Evolutionary conservation across 2,797 vertebrate genomes (phyloP).

Genomic region (Alca torda): DNA sequence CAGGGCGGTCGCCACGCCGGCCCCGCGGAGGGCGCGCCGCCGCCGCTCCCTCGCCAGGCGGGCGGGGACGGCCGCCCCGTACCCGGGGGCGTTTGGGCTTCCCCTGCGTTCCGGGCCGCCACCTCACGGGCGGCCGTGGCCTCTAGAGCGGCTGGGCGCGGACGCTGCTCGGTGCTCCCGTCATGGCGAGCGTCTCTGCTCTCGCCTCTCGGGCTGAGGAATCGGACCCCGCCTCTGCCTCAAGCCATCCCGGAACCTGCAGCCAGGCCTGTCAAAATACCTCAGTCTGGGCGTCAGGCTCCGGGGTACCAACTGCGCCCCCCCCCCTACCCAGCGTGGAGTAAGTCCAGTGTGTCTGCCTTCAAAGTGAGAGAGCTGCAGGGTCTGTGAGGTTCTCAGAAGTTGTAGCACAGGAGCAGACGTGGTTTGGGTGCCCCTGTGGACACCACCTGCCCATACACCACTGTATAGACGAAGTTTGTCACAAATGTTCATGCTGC

Average conservation of each 20-base stretch:
- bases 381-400: accelerated
- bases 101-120: background rate
- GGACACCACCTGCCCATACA: background rate
- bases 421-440: accelerated
- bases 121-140: background rate
- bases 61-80: background rate
- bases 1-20: background rate
- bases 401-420: background rate
- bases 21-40: background rate
- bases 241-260: background rate
- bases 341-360: background rate
- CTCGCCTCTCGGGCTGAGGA: background rate
- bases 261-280: background rate
- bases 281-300: background rate
- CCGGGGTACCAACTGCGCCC: no score
- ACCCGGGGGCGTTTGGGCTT: background rate
- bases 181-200: background rate
- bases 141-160: background rate
- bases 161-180: background rate
- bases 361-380: background rate
- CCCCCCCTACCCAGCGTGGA: background rate
- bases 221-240: background rate
- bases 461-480: no score
- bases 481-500: background rate
- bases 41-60: background rate